A percentile compares a stretch with the other conserved stretches of the same genome.
phyloP scores from a whole-genome alignment of 2,113 vertebrate genomes.

The Scartelaos histophorus region DNA sequence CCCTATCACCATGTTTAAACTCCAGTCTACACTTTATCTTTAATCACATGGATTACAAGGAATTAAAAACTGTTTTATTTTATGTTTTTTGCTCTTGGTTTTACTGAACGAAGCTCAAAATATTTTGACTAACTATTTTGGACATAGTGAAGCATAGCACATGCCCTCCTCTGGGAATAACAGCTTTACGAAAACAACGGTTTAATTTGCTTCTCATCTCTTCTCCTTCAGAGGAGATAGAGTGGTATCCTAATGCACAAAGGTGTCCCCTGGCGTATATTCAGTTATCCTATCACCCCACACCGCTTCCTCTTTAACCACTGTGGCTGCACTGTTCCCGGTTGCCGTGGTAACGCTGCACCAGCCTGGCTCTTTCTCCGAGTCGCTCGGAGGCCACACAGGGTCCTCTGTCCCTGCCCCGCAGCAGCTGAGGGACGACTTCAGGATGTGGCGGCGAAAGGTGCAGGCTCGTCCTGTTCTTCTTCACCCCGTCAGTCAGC shows the following conservation, averaged over 20 bases:
- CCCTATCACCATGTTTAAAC: neutral
- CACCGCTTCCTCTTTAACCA: constrained; percentile 54
- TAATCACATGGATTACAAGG: neutral
- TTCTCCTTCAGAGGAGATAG: constrained; percentile 31
- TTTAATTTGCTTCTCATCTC: constrained; percentile 33
- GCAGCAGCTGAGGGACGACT: constrained; percentile 63
- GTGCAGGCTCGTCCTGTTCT: constrained; percentile 47
- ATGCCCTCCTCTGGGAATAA: constrained; percentile 29
- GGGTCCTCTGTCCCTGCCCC: constrained; percentile 64
- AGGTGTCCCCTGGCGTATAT: constrained; percentile 67
- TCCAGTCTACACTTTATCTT: neutral
- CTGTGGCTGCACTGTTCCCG: constrained; percentile 69
- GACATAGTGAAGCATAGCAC: constrained; percentile 24
- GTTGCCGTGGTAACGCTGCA: constrained; percentile 71
- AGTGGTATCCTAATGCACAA: constrained; percentile 61
- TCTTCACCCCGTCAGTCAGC: constrained; percentile 28
- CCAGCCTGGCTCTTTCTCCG: constrained; percentile 48
- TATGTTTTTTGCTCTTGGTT: neutral
- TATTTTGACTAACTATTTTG: neutral
- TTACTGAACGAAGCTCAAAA: neutral
- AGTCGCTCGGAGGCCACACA: constrained; percentile 51
- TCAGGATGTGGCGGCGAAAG: constrained; percentile 53
- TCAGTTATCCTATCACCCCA: constrained; percentile 57
- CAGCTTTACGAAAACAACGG: constrained; percentile 39
- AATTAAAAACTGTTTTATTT: neutral